Evolutionary conservation across 2,888 invertebrate genomes (phyloP).

Genomic region (Phlogophora meticulosa): DNA sequence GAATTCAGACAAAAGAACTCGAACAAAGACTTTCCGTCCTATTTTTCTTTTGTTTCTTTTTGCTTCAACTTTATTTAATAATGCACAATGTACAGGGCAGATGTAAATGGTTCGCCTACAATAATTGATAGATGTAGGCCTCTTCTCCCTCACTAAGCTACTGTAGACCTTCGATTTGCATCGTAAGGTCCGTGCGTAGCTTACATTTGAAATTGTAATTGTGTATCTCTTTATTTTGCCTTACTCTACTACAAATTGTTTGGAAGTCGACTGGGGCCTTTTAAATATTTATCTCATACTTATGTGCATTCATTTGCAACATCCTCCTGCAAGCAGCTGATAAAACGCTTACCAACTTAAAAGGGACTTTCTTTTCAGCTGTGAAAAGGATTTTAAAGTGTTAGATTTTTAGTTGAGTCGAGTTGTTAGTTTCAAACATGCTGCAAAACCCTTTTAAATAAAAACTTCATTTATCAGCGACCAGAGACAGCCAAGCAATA

Average conservation of each 20-base stretch:
- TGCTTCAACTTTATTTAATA: conserved; percentile 42
- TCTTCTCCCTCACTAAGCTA: conserved; percentile 25
- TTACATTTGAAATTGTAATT: conserved; percentile 69
- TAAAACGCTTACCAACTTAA: conserved; percentile 41
- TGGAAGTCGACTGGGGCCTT: conserved; percentile 33
- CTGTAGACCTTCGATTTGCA: conserved; percentile 62
- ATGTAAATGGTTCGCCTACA: conserved; percentile 43
- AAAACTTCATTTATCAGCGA: conserved; percentile 40
- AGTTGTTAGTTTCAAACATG: conserved; percentile 16
- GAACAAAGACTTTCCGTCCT: conserved; percentile 60
- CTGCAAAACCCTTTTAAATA: conserved; percentile 14
- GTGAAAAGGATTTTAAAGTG: conserved; percentile 27
- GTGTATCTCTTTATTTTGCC: conserved; percentile 49
- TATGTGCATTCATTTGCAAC: conserved; percentile 53
- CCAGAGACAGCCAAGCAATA: conserved; percentile 29
- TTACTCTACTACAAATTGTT: conserved; percentile 35
- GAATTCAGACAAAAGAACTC: conserved; percentile 54
- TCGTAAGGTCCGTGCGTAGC: conserved; percentile 54
- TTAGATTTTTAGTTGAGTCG: too few relatives aligned
- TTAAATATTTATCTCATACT: conserved; percentile 54
- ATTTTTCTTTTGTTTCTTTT: conserved; percentile 58
- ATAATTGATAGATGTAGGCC: conserved; percentile 45
- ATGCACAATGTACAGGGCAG: conserved; percentile 27
- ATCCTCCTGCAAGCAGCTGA: conserved; percentile 31
- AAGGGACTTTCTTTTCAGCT: conserved; percentile 8